Evolutionary conservation across 2,113 vertebrate genomes (phyloP).

Genomic region (Scytalopus superciliaris): DNA sequence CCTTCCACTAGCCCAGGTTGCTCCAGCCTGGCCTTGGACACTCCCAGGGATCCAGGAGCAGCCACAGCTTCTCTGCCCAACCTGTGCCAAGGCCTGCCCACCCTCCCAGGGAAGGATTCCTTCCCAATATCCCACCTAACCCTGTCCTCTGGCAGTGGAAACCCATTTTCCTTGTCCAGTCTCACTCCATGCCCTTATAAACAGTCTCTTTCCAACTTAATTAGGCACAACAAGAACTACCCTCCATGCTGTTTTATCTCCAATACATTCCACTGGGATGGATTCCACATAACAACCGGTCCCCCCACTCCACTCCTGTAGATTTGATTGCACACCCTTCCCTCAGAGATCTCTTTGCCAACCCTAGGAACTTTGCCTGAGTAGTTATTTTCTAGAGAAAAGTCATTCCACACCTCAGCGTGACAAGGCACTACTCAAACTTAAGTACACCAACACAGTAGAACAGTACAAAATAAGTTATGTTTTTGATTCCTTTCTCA

Average conservation of each 20-base stretch:
- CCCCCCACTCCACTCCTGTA: neutral
- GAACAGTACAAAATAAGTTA: neutral
- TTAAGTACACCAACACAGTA: neutral
- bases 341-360: neutral
- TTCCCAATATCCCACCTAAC: neutral
- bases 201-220: neutral
- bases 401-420: neutral
- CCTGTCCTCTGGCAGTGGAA: neutral
- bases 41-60: neutral
- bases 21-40: neutral
- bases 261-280: neutral
- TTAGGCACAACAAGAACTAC: accelerated
- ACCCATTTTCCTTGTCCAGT: neutral
- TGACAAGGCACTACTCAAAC: neutral
- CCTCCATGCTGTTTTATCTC: neutral
- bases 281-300: neutral
- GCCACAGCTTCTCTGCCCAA: neutral
- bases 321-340: accelerated
- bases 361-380: neutral
- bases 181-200: neutral
- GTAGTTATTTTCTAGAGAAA: neutral
- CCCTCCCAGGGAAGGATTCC: neutral
- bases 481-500: neutral
- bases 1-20: neutral
- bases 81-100: neutral